A percentile compares a stretch with the other conserved stretches of the same genome.
phyloP scores from a whole-genome alignment of 30 jellyfish, hydroid and myxozoan genomes.

The Sanderia malayensis region DNA sequence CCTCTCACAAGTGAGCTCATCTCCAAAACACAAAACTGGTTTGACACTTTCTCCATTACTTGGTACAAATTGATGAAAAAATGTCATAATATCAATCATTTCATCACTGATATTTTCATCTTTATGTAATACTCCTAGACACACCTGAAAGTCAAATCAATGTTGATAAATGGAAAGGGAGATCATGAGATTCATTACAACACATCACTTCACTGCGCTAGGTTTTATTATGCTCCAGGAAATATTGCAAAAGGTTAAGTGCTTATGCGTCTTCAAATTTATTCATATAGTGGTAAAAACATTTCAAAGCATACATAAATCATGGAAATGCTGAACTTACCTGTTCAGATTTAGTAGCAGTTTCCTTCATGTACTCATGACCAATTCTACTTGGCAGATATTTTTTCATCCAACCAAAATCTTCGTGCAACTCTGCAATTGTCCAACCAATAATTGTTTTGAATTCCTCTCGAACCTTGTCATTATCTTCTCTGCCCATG shows the following conservation, averaged over 20 bases:
- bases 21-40: slow-evolving; percentile 38
- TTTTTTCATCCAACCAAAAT: slow-evolving; percentile 32
- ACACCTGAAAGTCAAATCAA: slow-evolving; percentile 21
- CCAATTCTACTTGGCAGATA: slow-evolving; percentile 39
- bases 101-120: slow-evolving; percentile 32
- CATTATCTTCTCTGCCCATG: slow-evolving; percentile 25
- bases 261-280: slow-evolving; percentile 1
- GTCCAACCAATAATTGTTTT: slow-evolving; percentile 31
- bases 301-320: slow-evolving; percentile 4
- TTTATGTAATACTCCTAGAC: slow-evolving; percentile 34
- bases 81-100: slow-evolving; percentile 33
- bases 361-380: slow-evolving; percentile 31
- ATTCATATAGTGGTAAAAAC: slow-evolving; percentile 1
- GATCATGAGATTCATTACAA: slow-evolving; percentile 8
- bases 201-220: slow-evolving; percentile 1
- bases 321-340: slow-evolving; percentile 20
- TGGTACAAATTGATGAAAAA: slow-evolving; percentile 24
- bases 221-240: slow-evolving; percentile 11
- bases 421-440: slow-evolving; percentile 28
- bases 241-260: slow-evolving; percentile 15
- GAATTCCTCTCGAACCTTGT: slow-evolving; percentile 34
- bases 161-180: slow-evolving; percentile 6
- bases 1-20: slow-evolving; percentile 30
- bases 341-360: slow-evolving; percentile 31
- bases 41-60: slow-evolving; percentile 14